Evolutionary conservation across 1,140 invertebrate genomes (phyloP).

Genomic region (Sweltsa coloradensis): DNA sequence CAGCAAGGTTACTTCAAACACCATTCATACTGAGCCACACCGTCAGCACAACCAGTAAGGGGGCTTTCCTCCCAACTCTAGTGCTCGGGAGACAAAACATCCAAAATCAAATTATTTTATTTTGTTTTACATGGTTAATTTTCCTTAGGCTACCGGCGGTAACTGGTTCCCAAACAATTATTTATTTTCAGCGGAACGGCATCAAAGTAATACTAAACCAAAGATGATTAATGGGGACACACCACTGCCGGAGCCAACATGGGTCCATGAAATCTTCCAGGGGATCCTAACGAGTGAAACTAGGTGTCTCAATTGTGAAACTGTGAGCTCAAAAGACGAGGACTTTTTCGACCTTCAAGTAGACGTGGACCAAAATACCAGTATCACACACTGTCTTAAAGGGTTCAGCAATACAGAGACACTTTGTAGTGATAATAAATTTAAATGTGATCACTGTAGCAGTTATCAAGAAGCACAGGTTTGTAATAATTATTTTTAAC

Average conservation of each 20-base stretch:
- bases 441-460: constrained; percentile 98
- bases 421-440: constrained; percentile 98
- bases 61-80: no score
- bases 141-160: no score
- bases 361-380: constrained; percentile 98
- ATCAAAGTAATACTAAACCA: constrained; percentile 45
- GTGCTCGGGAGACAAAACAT: no score
- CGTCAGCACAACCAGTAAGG: no score
- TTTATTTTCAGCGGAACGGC: constrained; percentile 55
- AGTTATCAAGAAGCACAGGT: constrained; percentile 97
- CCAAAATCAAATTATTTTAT: no score
- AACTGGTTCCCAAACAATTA: constrained; percentile 2
- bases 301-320: constrained; percentile 98
- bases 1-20: no score
- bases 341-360: constrained; percentile 99
- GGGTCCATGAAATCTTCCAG: constrained; percentile 99
- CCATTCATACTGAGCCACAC: no score
- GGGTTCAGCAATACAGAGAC: constrained; percentile 99
- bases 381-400: constrained; percentile 94
- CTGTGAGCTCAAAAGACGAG: constrained; percentile 98
- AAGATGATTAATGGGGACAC: constrained; percentile 34
- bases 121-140: no score
- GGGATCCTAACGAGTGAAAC: constrained; percentile 99
- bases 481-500: constrained; percentile 23
- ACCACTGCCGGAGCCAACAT: constrained; percentile 75